Conservation (phyloP, 2,888 invertebrate species). For the Drosophila mimica region DNA sequence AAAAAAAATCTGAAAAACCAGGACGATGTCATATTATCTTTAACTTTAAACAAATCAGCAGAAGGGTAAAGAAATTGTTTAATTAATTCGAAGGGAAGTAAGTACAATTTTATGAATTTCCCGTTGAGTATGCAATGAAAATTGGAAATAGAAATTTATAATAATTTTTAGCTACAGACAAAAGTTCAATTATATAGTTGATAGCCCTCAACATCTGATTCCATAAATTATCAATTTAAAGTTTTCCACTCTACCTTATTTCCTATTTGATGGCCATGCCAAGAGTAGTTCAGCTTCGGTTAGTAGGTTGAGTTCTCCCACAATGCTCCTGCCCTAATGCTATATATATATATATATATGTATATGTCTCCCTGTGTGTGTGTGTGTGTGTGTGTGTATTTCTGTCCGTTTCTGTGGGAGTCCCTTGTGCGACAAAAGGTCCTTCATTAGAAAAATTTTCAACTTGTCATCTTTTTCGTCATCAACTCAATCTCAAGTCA, state of each 20-base stretch:
- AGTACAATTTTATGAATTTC: background rate
- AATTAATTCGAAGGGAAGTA: background rate
- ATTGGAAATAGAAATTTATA: background rate
- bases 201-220: background rate
- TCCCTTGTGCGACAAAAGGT: conserved; percentile 75
- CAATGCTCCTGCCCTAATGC: background rate
- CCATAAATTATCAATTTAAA: background rate
- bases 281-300: conserved; percentile 32
- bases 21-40: conserved; percentile 8
- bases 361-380: conserved; percentile 20
- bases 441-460: conserved; percentile 82
- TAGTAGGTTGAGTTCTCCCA: background rate
- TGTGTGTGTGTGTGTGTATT: conserved; percentile 24
- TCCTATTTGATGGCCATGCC: background rate
- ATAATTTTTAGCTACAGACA: background rate
- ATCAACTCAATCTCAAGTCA: conserved; percentile 80
- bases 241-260: background rate
- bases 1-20: background rate
- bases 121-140: no score
- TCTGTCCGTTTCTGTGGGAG: conserved; percentile 21
- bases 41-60: background rate
- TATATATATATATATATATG: background rate
- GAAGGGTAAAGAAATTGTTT: background rate
- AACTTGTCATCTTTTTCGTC: conserved; percentile 82
- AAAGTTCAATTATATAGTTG: background rate